These are phyloP conservation scores for Drosophila lini DNA, from an alignment of 1,140 invertebrate genomes.

Conservation along the genomic window DNA sequence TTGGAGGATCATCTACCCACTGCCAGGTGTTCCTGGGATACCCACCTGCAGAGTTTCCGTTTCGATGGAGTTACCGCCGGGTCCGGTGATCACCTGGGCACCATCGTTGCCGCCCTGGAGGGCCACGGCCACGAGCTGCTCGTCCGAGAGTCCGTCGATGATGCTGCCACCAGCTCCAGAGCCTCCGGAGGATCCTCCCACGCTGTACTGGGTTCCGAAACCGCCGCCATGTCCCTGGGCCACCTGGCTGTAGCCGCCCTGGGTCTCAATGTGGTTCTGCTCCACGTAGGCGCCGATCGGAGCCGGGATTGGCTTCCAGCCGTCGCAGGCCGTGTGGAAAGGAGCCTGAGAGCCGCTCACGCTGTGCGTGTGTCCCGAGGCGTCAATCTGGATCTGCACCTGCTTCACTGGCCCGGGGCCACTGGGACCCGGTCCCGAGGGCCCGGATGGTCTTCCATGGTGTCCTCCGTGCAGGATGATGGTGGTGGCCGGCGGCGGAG, in stretches of 20 bases:
- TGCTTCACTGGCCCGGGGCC: slow-evolving; percentile 57
- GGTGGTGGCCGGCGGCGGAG: slow-evolving; percentile 50
- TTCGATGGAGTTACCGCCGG: slow-evolving; percentile 63
- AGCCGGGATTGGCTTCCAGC: slow-evolving; percentile 92
- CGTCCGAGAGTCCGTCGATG: slow-evolving; percentile 71
- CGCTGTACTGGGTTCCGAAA: slow-evolving; percentile 52
- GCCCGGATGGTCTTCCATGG: slow-evolving; percentile 18
- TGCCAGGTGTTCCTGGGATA: no score
- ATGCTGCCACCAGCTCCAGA: slow-evolving; percentile 44
- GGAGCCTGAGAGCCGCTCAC: slow-evolving; percentile 73
- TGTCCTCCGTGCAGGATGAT: slow-evolving; percentile 62
- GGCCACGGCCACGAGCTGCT: slow-evolving; percentile 77
- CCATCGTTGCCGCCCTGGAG: slow-evolving; percentile 59
- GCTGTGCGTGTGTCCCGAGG: slow-evolving; percentile 74
- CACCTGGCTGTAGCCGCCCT: slow-evolving; percentile 74
- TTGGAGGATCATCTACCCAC: no score
- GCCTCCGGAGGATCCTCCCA: neutral
- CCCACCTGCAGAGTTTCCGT: slow-evolving; percentile 64
- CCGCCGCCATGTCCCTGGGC: slow-evolving; percentile 47
- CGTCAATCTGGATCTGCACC: slow-evolving; percentile 78
- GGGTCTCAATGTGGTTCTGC: slow-evolving; percentile 74
- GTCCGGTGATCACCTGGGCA: slow-evolving; percentile 46
- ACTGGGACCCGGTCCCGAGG: slow-evolving; percentile 24
- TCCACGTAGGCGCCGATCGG: slow-evolving; percentile 81
- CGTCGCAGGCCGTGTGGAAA: slow-evolving; percentile 87